These are phyloP conservation scores for Thunnus thynnus DNA, from an alignment of 2,113 vertebrate genomes.

Conservation along the genomic window DNA sequence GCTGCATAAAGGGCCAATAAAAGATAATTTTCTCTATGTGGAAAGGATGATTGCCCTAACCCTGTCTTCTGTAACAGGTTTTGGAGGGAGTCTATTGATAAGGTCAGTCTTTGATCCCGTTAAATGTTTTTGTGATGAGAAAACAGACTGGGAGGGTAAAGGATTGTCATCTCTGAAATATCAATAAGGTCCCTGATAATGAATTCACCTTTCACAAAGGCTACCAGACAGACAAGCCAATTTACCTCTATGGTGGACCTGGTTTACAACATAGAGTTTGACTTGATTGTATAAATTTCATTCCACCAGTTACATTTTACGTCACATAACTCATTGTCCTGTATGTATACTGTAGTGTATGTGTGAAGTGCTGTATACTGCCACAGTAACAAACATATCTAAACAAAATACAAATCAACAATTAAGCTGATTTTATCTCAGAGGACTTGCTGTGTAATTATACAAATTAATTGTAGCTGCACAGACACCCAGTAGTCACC, in stretches of 20 bases:
- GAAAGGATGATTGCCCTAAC: too few relatives aligned
- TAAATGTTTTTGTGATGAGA: not conserved
- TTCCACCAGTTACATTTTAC: too few relatives aligned
- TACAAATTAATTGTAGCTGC: slow-evolving; percentile 10
- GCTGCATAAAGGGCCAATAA: too few relatives aligned
- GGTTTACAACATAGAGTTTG: too few relatives aligned
- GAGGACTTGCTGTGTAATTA: slow-evolving; percentile 7
- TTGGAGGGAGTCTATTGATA: not conserved
- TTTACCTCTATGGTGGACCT: not conserved
- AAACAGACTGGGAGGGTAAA: slow-evolving; percentile 4
- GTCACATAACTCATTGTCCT: too few relatives aligned
- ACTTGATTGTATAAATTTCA: too few relatives aligned
- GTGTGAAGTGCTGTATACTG: not conserved
- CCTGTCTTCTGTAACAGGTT: not conserved
- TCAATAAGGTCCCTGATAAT: slow-evolving; percentile 35
- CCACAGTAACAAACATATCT: not conserved
- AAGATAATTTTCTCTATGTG: too few relatives aligned
- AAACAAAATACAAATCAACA: slow-evolving; percentile 11
- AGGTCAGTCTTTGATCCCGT: slow-evolving; percentile 16
- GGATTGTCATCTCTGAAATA: slow-evolving; percentile 31
- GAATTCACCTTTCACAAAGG: slow-evolving; percentile 30
- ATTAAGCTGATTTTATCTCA: not conserved
- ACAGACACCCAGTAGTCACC: slow-evolving; percentile 11
- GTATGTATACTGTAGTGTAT: not conserved
- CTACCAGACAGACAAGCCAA: not conserved